phyloP scores from a whole-genome alignment of 2,113 vertebrate species.

The Athene cunicularia region DNA sequence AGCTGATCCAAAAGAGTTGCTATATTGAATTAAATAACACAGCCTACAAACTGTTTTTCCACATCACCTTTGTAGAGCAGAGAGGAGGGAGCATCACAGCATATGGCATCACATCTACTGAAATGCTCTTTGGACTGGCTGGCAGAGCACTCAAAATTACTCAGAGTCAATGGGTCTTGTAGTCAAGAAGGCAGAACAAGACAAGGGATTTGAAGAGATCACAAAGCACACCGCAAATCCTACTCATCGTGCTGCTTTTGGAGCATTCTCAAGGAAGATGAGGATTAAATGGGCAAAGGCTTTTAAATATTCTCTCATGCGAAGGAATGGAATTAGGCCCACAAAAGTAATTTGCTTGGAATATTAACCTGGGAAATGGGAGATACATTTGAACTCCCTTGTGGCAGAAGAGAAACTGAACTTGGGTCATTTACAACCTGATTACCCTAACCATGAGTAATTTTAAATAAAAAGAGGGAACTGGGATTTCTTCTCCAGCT shows the following conservation, averaged over 20 bases:
- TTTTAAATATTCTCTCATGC: constrained; percentile 40
- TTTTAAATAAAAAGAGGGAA: constrained; percentile 58
- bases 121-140: not conserved
- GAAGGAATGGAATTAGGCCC: constrained; percentile 2
- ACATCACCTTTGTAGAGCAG: not conserved
- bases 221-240: not conserved
- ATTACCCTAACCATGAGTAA: constrained; percentile 57
- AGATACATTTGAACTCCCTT: constrained; percentile 12
- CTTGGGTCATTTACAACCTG: constrained; percentile 52
- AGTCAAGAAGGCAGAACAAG: not conserved
- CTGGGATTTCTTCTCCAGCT: constrained; percentile 52
- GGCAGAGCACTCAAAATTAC: not conserved
- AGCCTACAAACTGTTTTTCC: not conserved
- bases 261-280: constrained; percentile 2
- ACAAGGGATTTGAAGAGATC: not conserved
- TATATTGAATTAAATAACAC: not conserved
- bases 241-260: not conserved
- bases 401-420: constrained; percentile 31
- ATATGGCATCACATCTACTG: not conserved
- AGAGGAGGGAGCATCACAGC: not conserved
- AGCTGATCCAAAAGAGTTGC: not conserved
- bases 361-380: constrained; percentile 66
- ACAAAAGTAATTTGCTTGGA: constrained; percentile 65
- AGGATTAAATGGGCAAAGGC: constrained; percentile 26
- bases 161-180: not conserved